A percentile compares a stretch with the other conserved stretches of the same genome.
These are phyloP conservation scores for Periophthalmus modestus DNA, from an alignment of 2,113 vertebrate genomes.

Conservation along the genomic window DNA sequence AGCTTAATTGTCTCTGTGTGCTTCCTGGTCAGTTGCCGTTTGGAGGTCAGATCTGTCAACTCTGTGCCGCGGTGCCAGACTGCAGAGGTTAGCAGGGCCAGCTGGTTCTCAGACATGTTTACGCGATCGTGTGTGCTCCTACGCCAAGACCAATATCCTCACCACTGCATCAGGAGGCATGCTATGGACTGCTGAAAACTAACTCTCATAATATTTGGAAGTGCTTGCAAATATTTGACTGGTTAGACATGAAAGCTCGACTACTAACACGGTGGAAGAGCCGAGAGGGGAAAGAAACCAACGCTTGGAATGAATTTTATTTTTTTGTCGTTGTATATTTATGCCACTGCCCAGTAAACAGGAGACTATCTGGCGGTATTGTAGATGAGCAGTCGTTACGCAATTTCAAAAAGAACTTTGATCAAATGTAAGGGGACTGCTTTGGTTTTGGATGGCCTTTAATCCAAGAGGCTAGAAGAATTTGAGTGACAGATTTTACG, in stretches of 20 bases:
- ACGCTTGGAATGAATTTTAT: background rate
- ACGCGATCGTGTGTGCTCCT: background rate
- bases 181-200: slow-evolving; percentile 9
- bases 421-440: slow-evolving; percentile 31
- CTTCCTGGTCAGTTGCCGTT: slow-evolving; percentile 32
- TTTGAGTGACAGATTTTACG: slow-evolving; percentile 47
- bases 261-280: slow-evolving; percentile 22
- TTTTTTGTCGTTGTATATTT: slow-evolving; percentile 39
- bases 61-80: slow-evolving; percentile 56
- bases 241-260: slow-evolving; percentile 37
- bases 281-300: background rate
- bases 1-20: slow-evolving; percentile 53
- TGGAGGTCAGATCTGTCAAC: slow-evolving; percentile 46
- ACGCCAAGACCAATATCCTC: slow-evolving; percentile 39
- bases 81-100: slow-evolving; percentile 75
- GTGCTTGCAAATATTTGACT: slow-evolving; percentile 42
- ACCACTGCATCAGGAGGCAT: slow-evolving; percentile 16
- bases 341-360: slow-evolving; percentile 46
- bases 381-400: slow-evolving; percentile 38
- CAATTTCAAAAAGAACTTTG: slow-evolving; percentile 40
- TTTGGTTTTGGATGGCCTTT: slow-evolving; percentile 27
- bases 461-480: slow-evolving; percentile 34
- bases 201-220: slow-evolving; percentile 51
- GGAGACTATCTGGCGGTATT: slow-evolving; percentile 37
- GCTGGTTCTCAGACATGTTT: slow-evolving; percentile 73